Conservation (phyloP, 2,797 vertebrate species). For the Morus bassanus region DNA sequence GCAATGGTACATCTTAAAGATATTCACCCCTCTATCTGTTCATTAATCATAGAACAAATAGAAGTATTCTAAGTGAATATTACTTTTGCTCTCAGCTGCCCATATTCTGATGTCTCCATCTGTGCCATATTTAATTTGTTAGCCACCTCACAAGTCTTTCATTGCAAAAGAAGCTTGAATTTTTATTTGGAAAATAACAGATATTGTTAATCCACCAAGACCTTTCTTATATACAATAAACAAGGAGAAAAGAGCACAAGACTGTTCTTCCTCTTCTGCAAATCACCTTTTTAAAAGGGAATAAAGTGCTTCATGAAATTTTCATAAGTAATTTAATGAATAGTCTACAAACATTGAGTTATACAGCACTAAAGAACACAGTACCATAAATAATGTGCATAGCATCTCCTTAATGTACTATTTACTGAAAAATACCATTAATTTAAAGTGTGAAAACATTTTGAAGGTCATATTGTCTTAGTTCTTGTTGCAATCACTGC, state of each 20-base stretch:
- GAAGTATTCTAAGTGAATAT: not conserved
- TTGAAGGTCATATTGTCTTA: not conserved
- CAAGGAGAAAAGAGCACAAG: not conserved
- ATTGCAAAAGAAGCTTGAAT: not conserved
- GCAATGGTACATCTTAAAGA: not conserved
- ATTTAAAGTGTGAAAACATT: not conserved
- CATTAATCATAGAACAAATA: not conserved
- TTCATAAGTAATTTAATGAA: not conserved
- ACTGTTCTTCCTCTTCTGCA: not conserved
- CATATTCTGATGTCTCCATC: not conserved
- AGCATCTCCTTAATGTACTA: not conserved
- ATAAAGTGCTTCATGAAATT: constrained; percentile 27
- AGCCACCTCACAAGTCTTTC: not conserved
- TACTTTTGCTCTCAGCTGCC: not conserved
- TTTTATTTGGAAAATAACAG: not conserved
- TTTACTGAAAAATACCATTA: not conserved
- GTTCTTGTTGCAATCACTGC: not conserved
- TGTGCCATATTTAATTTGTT: not conserved
- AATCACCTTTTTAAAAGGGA: not conserved
- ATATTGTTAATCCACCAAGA: not conserved
- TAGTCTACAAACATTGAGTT: constrained; percentile 37
- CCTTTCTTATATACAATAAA: not conserved
- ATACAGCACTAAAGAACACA: not conserved
- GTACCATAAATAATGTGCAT: constrained; percentile 3
- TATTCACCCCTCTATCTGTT: not conserved